These are phyloP conservation scores for Sitta europaea DNA, from an alignment of 2,113 vertebrate species.

Conservation along the genomic window DNA sequence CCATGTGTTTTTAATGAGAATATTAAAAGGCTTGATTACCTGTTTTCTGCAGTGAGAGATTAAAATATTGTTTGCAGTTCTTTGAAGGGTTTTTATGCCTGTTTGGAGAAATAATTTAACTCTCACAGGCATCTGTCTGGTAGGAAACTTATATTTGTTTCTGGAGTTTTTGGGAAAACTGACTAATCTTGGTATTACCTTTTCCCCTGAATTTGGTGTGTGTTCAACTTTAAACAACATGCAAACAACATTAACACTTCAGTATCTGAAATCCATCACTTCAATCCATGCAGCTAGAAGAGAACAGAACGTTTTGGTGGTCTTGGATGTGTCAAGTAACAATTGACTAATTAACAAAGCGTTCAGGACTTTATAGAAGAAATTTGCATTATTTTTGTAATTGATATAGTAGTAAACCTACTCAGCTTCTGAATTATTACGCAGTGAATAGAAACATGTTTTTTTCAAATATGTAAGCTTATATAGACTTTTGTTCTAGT, in stretches of 20 bases:
- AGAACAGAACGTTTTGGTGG: background rate
- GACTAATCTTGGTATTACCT: background rate
- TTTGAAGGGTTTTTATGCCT: background rate
- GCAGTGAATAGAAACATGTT: background rate
- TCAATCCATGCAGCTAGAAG: background rate
- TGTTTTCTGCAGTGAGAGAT: background rate
- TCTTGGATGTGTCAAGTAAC: background rate
- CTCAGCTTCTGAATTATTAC: background rate
- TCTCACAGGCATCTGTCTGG: background rate
- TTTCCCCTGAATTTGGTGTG: background rate
- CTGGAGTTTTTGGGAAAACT: background rate
- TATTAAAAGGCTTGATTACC: background rate
- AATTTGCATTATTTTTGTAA: background rate
- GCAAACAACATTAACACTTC: background rate
- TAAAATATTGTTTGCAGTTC: background rate
- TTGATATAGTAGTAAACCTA: background rate
- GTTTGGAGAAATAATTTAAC: background rate
- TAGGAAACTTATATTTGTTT: background rate
- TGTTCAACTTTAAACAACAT: background rate
- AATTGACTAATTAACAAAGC: background rate
- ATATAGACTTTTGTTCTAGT: background rate
- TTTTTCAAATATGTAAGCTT: background rate
- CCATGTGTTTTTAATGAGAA: background rate
- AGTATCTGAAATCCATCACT: background rate
- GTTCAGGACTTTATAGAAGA: background rate